Base-by-base conservation (phyloP, 2,113 vertebrate genomes). In the Spermophilus dauricus region DNA sequence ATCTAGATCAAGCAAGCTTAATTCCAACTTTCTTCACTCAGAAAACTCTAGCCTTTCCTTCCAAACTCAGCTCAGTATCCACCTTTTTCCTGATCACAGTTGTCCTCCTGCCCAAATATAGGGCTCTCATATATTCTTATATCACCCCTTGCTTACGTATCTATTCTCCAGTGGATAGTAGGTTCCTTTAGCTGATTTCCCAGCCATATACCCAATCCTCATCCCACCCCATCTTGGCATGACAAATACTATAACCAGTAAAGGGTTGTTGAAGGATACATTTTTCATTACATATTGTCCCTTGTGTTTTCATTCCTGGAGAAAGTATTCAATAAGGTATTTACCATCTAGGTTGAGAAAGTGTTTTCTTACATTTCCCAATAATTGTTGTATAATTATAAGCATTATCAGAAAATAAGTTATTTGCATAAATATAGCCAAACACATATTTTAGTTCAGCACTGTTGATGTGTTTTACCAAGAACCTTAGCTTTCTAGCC, bases 391-490 rank as follows among this genome's bases (percentile, higher is more conserved):
- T 65, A 93, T 77, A 95, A 95, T 96, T 89, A 97, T 26, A 97
- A 96, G 65, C 37, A 95, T 93, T 96, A 93, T 95, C 63, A 91
- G 83, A 97, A 97, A 96, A 48, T 13, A 93, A 75, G 73, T 58
- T 89, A 96, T 95, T 94, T 95, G 86, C 88, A 96, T 97, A 96
- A 95, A 97, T 93, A 86, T 14, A 94, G 70, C 83, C 93, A 94
- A 97, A 89, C 30, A 91, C 34, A 39, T 81, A 89, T 91, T 97
- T 91, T 78, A 51, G 75, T 81, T 95, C 48, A 95, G 89, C 76
- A 39, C 56, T 83, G 42, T 90, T 85, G 28, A 75, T 96, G 78
- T 76, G 75, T 92, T 97, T 96, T 72, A 96, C 91, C 70, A 92
- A 93, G 82, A 91, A 89, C 82, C 70, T 69, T 86, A 86, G 86